A percentile compares a stretch with the other conserved stretches of the same genome.
phyloP scores from a whole-genome alignment of 2,113 vertebrate genomes.

The Brachyhypopomus occidentalis region DNA sequence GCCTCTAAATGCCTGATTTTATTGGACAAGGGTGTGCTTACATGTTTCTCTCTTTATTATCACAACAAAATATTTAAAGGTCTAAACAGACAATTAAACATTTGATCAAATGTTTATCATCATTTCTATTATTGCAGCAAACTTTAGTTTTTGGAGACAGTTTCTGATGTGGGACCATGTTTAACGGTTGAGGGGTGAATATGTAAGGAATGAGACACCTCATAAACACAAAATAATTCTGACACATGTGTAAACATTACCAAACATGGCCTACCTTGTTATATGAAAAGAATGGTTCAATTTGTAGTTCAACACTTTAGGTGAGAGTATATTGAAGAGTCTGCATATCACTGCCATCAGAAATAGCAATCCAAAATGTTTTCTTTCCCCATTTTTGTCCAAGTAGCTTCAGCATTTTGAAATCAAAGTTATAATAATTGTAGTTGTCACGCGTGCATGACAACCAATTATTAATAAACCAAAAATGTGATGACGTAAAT shows the following conservation, averaged over 20 bases:
- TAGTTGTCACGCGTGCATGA: too few species aligned
- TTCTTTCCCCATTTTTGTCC: not conserved
- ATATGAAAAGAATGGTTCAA: not conserved
- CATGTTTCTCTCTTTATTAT: slow-evolving; percentile 32
- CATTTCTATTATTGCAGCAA: slow-evolving; percentile 16
- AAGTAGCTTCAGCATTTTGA: not conserved
- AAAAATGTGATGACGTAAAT: slow-evolving; percentile 21
- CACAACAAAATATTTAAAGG: slow-evolving; percentile 39
- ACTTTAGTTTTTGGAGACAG: not conserved
- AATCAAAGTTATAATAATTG: too few species aligned
- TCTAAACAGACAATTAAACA: slow-evolving; percentile 30
- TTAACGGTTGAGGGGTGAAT: slow-evolving; percentile 7
- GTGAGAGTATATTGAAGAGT: slow-evolving; percentile 4
- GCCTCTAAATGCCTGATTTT: not conserved
- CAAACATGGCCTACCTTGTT: not conserved
- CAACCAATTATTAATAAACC: not conserved
- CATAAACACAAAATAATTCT: slow-evolving; percentile 17
- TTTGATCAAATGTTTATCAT: slow-evolving; percentile 32
- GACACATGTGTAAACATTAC: slow-evolving; percentile 11
- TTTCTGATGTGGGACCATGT: not conserved
- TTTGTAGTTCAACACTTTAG: not conserved
- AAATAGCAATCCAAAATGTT: not conserved
- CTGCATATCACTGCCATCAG: not conserved
- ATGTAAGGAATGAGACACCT: slow-evolving; percentile 13
- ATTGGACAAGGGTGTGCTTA: slow-evolving; percentile 35